phyloP scores from a whole-genome alignment of 2,888 invertebrate species.

The Atethmia centrago region DNA sequence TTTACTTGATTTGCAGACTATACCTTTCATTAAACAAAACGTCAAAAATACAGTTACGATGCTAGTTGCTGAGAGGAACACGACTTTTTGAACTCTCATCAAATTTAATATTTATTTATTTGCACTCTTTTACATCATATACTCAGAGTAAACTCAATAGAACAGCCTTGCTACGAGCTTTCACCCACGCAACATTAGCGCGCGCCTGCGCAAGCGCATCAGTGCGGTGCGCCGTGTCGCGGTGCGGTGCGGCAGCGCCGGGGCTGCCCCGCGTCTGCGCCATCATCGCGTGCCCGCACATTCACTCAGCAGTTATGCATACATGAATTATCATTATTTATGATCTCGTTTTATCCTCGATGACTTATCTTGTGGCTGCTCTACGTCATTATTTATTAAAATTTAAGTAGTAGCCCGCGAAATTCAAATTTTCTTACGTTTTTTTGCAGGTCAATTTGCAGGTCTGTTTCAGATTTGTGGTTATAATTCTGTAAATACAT shows the following conservation, averaged over 20 bases:
- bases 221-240: not conserved
- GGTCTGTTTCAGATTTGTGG: no score
- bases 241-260: not conserved
- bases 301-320: not conserved
- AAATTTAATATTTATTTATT: not conserved
- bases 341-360: not conserved
- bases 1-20: not conserved
- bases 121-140: not conserved
- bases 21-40: not conserved
- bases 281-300: slow-evolving; percentile 10
- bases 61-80: not conserved
- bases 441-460: no score
- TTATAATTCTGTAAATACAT: no score
- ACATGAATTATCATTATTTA: slow-evolving; percentile 22
- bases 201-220: not conserved
- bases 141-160: not conserved
- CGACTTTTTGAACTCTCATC: not conserved
- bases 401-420: no score
- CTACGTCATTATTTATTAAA: slow-evolving; percentile 12
- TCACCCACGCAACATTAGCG: not conserved
- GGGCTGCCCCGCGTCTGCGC: slow-evolving; percentile 36
- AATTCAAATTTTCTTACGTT: no score
- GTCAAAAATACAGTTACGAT: not conserved
- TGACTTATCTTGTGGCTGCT: not conserved
- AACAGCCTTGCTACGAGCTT: slow-evolving; percentile 4